Conservation (phyloP, 2,797 vertebrate species). For the Sebastolobus alascanus region DNA sequence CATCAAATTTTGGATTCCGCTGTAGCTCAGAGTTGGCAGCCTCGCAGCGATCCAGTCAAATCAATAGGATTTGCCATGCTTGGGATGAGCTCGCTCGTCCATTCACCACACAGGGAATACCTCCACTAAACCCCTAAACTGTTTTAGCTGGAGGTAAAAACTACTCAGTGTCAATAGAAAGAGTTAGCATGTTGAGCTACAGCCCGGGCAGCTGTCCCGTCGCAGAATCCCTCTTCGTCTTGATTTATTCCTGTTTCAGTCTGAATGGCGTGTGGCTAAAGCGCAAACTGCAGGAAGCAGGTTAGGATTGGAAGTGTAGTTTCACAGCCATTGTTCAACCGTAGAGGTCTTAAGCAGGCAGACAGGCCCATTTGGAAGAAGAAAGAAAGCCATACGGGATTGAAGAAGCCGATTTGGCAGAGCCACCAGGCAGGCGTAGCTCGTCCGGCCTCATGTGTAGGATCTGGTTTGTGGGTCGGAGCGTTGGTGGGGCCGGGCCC, state of each 20-base stretch:
- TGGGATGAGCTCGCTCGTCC: conserved; percentile 53
- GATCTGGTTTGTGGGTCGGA: conserved; percentile 75
- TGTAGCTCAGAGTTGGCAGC: conserved; percentile 36
- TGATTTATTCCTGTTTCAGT: neutral
- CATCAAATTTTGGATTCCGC: conserved; percentile 47
- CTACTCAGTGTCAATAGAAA: conserved; percentile 30
- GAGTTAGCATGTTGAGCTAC: conserved; percentile 17
- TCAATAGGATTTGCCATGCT: conserved; percentile 61
- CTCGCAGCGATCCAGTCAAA: conserved; percentile 48
- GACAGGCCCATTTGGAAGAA: conserved; percentile 21
- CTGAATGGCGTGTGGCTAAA: neutral
- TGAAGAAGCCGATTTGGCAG: conserved; percentile 55
- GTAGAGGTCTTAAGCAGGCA: neutral
- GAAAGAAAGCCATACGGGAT: conserved; percentile 17
- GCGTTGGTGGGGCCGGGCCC: conserved; percentile 68
- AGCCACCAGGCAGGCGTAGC: conserved; percentile 60
- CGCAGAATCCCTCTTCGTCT: neutral
- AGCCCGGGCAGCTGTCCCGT: conserved; percentile 24
- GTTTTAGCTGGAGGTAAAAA: conserved; percentile 40
- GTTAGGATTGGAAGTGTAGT: neutral
- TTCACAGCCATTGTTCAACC: neutral
- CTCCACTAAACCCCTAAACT: conserved; percentile 44
- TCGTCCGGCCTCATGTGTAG: conserved; percentile 61
- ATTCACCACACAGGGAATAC: conserved; percentile 57
- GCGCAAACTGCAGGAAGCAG: neutral